These are phyloP conservation scores for Dipodomys merriami DNA, from an alignment of 2,113 vertebrate genomes.

Conservation along the genomic window DNA sequence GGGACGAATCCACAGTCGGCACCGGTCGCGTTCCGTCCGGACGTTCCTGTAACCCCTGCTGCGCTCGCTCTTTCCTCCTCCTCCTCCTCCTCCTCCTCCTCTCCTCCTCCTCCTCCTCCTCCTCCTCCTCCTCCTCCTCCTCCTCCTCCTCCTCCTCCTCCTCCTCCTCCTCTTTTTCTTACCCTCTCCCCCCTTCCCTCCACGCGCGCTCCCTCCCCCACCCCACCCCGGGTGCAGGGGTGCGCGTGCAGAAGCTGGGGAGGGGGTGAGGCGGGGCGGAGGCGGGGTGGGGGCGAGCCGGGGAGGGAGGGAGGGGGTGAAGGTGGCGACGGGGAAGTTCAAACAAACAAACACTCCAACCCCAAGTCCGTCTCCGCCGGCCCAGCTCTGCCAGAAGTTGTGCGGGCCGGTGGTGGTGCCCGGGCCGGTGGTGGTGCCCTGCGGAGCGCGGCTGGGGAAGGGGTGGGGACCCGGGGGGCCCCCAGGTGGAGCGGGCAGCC, in stretches of 20 bases:
- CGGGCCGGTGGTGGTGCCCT: not conserved
- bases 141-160: not conserved
- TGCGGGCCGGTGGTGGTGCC: not conserved
- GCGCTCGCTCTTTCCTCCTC: conserved; percentile 57
- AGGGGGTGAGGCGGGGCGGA: conserved; percentile 54
- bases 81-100: not conserved
- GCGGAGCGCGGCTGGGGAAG: not conserved
- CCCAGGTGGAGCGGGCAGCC: not conserved
- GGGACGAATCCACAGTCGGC: conserved; percentile 60
- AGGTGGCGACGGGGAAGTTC: conserved; percentile 78
- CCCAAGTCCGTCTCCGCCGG: conserved; percentile 61
- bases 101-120: not conserved
- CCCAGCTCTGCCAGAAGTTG: conserved; percentile 26
- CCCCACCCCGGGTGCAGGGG: conserved; percentile 41
- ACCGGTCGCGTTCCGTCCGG: conserved; percentile 27
- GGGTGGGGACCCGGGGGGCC: not conserved
- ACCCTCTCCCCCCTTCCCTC: conserved; percentile 46
- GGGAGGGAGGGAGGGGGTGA: conserved; percentile 1
- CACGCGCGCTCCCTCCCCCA: conserved; percentile 33
- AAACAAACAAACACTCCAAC: conserved; percentile 66
- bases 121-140: conserved; percentile 8
- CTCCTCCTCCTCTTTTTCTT: too few relatives aligned
- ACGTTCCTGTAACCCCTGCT: conserved; percentile 58
- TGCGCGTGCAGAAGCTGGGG: conserved; percentile 65
- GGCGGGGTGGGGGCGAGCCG: conserved; percentile 38